These are phyloP conservation scores for Alexandromys fortis DNA, from an alignment of 2,113 vertebrate species.

Conservation along the genomic window DNA sequence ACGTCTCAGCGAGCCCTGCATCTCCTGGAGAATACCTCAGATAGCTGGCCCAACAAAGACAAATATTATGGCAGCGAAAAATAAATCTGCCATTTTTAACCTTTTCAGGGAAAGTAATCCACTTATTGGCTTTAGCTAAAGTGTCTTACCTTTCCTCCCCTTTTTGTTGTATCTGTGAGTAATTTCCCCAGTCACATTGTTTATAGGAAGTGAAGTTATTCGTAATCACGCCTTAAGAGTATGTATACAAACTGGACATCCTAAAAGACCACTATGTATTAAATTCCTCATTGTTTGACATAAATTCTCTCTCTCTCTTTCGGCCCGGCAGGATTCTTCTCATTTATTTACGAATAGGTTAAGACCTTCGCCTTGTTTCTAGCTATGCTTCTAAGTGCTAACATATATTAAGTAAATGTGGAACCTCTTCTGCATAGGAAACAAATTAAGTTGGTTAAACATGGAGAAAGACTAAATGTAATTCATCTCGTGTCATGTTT, in stretches of 20 bases:
- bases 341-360: slow-evolving; percentile 94
- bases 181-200: slow-evolving; percentile 94
- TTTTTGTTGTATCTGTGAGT: slow-evolving; percentile 93
- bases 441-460: slow-evolving; percentile 94
- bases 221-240: slow-evolving; percentile 94
- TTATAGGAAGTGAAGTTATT: slow-evolving; percentile 95
- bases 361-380: slow-evolving; percentile 92
- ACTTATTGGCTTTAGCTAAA: slow-evolving; percentile 88
- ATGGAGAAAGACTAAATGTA: slow-evolving; percentile 91
- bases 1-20: slow-evolving; percentile 79
- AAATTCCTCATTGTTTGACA: slow-evolving; percentile 99
- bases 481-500: slow-evolving; percentile 94
- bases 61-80: slow-evolving; percentile 92
- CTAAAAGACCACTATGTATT: slow-evolving; percentile 95
- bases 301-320: slow-evolving; percentile 94
- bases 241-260: slow-evolving; percentile 96
- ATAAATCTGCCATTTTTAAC: slow-evolving; percentile 89
- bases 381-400: slow-evolving; percentile 93
- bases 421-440: slow-evolving; percentile 93
- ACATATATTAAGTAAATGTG: slow-evolving; percentile 98
- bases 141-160: slow-evolving; percentile 91
- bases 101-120: slow-evolving; percentile 91
- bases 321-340: slow-evolving; percentile 94
- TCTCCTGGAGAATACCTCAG: slow-evolving; percentile 86
- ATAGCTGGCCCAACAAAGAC: slow-evolving; percentile 88